Conservation (phyloP, 2,113 vertebrate genomes). For the Tupaia chinensis region DNA sequence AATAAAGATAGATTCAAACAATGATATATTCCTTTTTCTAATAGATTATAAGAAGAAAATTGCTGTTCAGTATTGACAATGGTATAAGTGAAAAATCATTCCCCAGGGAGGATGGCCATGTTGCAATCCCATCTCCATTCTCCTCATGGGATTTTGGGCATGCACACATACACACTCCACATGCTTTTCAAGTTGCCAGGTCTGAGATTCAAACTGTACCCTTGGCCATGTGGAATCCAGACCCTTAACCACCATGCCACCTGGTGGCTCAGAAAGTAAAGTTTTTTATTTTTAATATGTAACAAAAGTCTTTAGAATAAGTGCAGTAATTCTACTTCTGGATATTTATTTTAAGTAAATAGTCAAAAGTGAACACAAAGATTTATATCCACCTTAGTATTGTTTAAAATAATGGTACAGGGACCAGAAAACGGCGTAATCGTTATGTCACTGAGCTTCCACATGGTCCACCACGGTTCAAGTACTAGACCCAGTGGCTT, state of each 20-base stretch:
- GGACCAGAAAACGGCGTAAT: no score
- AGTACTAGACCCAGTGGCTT: no score
- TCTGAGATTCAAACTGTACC: no score
- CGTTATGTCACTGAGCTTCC: no score
- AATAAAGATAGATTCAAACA: background rate
- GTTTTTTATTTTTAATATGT: background rate
- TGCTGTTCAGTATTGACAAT: background rate
- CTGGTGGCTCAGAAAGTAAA: background rate
- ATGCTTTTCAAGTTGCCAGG: no score
- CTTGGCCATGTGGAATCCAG: no score
- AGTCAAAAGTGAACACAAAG: background rate
- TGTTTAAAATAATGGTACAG: conserved; percentile 7
- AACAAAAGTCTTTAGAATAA: conserved; percentile 7
- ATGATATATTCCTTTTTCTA: background rate
- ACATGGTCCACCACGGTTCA: no score
- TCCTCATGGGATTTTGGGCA: no score
- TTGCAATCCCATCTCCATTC: no score
- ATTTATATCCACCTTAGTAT: background rate
- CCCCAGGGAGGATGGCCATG: background rate
- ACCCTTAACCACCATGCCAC: no score
- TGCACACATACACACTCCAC: no score
- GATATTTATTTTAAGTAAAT: conserved; percentile 13
- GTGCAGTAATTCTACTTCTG: background rate
- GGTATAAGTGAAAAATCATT: background rate
- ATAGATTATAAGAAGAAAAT: background rate